These are phyloP conservation scores for Rallus crepitans DNA, from an alignment of 2,797 vertebrate species.

Conservation along the genomic window DNA sequence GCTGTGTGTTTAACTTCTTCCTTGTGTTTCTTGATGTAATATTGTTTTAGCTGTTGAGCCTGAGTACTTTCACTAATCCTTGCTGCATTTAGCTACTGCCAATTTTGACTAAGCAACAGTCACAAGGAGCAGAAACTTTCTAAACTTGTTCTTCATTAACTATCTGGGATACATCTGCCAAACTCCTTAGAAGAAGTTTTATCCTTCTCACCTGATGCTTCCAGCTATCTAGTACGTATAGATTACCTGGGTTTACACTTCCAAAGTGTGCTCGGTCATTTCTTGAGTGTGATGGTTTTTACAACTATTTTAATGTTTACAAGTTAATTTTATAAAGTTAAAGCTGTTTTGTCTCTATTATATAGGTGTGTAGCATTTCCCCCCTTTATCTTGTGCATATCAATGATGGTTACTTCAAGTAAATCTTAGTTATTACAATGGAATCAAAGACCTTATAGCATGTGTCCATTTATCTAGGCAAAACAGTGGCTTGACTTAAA, in stretches of 20 bases:
- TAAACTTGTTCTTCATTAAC: neutral
- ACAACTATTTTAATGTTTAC: neutral
- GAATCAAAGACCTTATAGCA: neutral
- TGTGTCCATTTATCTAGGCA: neutral
- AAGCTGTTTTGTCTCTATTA: neutral
- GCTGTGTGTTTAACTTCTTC: slow-evolving; percentile 31
- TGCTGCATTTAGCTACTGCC: neutral
- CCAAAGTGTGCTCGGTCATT: neutral
- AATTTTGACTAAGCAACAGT: neutral
- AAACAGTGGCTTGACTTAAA: neutral
- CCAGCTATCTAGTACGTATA: neutral
- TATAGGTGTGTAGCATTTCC: neutral
- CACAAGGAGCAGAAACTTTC: neutral
- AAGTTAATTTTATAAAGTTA: neutral
- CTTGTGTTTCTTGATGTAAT: neutral
- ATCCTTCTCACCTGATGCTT: neutral
- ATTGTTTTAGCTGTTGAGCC: slow-evolving; percentile 33
- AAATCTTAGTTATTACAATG: neutral
- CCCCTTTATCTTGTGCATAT: neutral
- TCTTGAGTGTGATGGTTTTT: too few species aligned
- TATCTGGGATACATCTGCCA: neutral
- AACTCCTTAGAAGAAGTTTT: neutral
- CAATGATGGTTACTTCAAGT: neutral
- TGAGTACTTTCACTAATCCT: neutral
- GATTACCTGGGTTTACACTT: neutral